Conservation (phyloP, 2,888 invertebrate genomes). For the Caenorhabditis angaria region DNA sequence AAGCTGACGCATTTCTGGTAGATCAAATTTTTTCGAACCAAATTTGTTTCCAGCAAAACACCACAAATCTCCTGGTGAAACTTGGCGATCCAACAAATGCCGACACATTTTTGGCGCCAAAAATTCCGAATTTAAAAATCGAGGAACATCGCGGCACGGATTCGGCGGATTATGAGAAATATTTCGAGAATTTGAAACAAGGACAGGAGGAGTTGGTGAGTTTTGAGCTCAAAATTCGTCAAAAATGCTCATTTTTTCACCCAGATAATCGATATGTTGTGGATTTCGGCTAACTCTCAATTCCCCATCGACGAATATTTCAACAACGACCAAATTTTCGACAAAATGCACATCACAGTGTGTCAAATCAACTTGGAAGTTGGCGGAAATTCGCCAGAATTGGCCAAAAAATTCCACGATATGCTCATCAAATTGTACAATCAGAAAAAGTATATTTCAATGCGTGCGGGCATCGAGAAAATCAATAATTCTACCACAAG, state of each 20-base stretch:
- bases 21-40: no score
- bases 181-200: neutral
- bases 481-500: neutral
- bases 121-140: neutral
- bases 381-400: neutral
- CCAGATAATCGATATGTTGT: neutral
- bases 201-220: neutral
- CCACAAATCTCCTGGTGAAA: neutral
- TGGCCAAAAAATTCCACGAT: neutral
- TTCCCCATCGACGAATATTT: neutral
- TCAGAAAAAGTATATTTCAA: neutral
- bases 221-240: no score
- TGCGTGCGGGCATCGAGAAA: neutral
- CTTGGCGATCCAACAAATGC: neutral
- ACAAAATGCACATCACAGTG: neutral
- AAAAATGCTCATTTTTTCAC: no score
- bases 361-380: neutral
- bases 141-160: neutral
- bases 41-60: neutral
- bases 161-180: neutral
- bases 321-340: neutral
- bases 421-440: neutral
- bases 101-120: neutral
- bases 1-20: no score
- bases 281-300: neutral